Percentiles rank a stretch among this genome's conserved stretches.
Evolutionary conservation across 1,140 invertebrate genomes (phyloP).

Genomic region (Conopomorpha cramerella): DNA sequence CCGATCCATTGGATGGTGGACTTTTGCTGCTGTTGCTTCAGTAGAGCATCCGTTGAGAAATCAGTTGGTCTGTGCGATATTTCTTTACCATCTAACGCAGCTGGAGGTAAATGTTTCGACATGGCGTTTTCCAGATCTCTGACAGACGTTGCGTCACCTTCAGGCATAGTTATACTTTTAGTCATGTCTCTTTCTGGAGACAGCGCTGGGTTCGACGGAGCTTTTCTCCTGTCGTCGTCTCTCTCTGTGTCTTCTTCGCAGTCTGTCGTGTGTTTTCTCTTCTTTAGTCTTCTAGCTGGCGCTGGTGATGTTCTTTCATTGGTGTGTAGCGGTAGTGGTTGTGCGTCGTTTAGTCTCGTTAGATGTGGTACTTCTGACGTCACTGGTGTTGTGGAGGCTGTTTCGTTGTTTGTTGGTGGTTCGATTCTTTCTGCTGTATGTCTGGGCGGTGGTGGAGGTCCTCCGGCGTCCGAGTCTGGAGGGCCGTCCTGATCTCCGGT

Average conservation of each 20-base stretch:
- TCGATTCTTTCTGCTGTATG: constrained; percentile 37
- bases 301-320: constrained; percentile 50
- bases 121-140: constrained; percentile 94
- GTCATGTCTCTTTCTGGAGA: constrained; percentile 39
- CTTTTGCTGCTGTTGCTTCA: constrained; percentile 81
- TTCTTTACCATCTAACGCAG: constrained; percentile 57
- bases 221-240: constrained; percentile 59
- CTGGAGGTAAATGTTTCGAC: constrained; percentile 89
- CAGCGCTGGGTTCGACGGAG: constrained; percentile 58
- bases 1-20: constrained; percentile 95
- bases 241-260: constrained; percentile 43
- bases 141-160: constrained; percentile 68
- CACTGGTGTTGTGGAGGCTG: constrained; percentile 29
- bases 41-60: constrained; percentile 82
- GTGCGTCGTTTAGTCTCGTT: constrained; percentile 42
- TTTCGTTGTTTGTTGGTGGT: constrained; percentile 29
- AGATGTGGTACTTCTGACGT: constrained; percentile 47
- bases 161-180: constrained; percentile 44
- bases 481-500: constrained; percentile 83
- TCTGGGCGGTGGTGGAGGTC: constrained; percentile 39
- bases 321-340: constrained; percentile 44
- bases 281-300: constrained; percentile 51
- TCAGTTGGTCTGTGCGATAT: constrained; percentile 77
- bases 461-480: constrained; percentile 74
- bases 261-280: constrained; percentile 47